Base-by-base conservation (phyloP, 2,113 vertebrate species). In the Chrysochloris asiatica region DNA sequence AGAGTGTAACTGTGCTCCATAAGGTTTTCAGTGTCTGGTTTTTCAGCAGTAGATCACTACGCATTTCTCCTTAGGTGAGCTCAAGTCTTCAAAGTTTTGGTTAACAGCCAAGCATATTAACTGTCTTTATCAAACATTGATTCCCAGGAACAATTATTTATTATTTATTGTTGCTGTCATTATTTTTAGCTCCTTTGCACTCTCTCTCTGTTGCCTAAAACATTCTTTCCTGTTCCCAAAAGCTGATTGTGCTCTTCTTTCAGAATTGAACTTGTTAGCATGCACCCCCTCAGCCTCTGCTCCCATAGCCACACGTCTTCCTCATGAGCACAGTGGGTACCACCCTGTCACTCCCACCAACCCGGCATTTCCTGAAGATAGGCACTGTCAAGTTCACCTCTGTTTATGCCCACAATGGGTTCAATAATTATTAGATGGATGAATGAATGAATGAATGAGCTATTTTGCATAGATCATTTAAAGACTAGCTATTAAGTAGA, bases 261-360 rank as follows among this genome's bases (percentile, higher is more conserved):
- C 38, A 36, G 28, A 50, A 63, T 4, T 22, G 67, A 84, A 14
- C 79, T 33, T 41, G 50, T n/a, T n/a, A n/a, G n/a, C n/a, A 30
- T 11, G n/a, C 6, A 48, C 9, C 6, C 17, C 22, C 56, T 47
- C 3, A 3, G 38, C 28, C 54, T 6, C 22, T n/a, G 22, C 13
- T 22, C 89, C 22, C 7, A 1, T 3, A 56, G 36, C 73, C 38
- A 14, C 7, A 0, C 21, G 12, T 47, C 63, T 36, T 50, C 8
- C 41, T 45, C 7, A 0, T 17, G 19, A n/a, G n/a, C 52, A 2
- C 30, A 0, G 0, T 0, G 26, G 30, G 0, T 0, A 4, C 28
- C 72, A 45, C 8, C 52, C 71, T 38, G 28, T 33, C 48, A 69
- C 41, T 48, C 30, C 45, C 54, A n/a, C 36, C 2, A 1, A 30